Base-by-base conservation (phyloP, 2,113 vertebrate species). In the Shinisaurus crocodilurus region DNA sequence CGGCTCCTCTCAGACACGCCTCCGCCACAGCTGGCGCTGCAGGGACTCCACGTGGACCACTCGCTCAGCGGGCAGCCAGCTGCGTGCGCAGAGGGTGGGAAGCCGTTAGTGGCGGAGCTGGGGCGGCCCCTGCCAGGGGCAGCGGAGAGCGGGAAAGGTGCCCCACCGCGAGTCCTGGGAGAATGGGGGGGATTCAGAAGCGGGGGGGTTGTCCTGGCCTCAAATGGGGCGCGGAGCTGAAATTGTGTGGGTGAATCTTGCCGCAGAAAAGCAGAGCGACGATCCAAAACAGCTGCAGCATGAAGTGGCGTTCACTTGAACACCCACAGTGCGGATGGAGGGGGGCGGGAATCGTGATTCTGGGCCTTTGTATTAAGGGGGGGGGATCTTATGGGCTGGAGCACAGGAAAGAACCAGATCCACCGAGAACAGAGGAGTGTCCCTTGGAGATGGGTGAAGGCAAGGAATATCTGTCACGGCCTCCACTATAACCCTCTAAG, bases 21-120 rank as follows among this genome's bases (percentile, higher is more conserved):
- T 1, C 97, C 97, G 0, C 95, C 97, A 92, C 98, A 98, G 6
- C 97, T 94, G 93, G 94, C 85, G 1, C 97, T 98, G 96, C 98
- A 98, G 69, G 96, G 93, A 37, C 96, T 98, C 98, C 98, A 98
- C 2, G 94, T 43, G 0, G 98, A 97, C 98, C 98, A 98, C 3
- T 96, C 93, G 15, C 98, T 97, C 88, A 98, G 37, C 75, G 95
- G 92, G 94, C 98, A 98, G 15, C 84, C 95, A 45, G 8, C 98
- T 98, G 91, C 12, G 79, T 20, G 20, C 29, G 2, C 0, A 25
- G 20, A 29, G 2, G 0, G 0, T 18, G 63, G 54, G 6, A 29
- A 8, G 15, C 29, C 0, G 25, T 29, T 40, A n/a, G 16, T 1
- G 8, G 43, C 20, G 7, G 25, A 6, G 1, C n/a, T 0, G 2